phyloP scores from a whole-genome alignment of 1,140 invertebrate genomes.

The Theocolax elegans region DNA sequence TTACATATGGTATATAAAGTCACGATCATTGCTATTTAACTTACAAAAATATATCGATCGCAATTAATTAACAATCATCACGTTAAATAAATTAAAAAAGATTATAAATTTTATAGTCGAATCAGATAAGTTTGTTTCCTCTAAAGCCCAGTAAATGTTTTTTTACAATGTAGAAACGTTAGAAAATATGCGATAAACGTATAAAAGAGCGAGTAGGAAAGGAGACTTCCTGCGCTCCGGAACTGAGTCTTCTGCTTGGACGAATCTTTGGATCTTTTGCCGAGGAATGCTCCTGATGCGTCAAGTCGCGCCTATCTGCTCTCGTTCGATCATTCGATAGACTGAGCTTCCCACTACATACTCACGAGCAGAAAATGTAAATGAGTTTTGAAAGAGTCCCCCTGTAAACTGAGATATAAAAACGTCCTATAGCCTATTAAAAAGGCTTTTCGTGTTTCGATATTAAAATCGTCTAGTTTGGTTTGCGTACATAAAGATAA shows the following conservation, averaged over 20 bases:
- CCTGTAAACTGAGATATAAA: neutral
- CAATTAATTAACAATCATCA: no score
- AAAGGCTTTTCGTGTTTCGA: neutral
- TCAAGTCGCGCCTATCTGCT: slow-evolving; percentile 26
- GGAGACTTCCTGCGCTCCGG: neutral
- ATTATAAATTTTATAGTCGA: no score
- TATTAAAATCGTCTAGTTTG: no score
- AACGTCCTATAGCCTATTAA: neutral
- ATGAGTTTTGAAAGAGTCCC: neutral
- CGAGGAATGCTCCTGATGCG: slow-evolving; percentile 26
- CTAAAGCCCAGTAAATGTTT: no score
- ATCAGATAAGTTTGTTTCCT: no score
- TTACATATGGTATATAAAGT: no score
- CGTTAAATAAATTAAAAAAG: no score
- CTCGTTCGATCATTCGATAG: slow-evolving; percentile 6
- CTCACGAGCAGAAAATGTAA: neutral
- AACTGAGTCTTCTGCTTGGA: neutral
- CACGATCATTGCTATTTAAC: no score
- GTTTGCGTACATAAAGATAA: no score
- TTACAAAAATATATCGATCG: no score
- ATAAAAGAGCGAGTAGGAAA: neutral
- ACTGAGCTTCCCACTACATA: neutral
- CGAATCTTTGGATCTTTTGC: slow-evolving; percentile 11
- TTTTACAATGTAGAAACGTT: no score
- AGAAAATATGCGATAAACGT: no score